Evolutionary conservation across 37 sponge, comb jelly and placozoan genomes (phyloP).

Genomic region (Dysidea cf. avara): DNA sequence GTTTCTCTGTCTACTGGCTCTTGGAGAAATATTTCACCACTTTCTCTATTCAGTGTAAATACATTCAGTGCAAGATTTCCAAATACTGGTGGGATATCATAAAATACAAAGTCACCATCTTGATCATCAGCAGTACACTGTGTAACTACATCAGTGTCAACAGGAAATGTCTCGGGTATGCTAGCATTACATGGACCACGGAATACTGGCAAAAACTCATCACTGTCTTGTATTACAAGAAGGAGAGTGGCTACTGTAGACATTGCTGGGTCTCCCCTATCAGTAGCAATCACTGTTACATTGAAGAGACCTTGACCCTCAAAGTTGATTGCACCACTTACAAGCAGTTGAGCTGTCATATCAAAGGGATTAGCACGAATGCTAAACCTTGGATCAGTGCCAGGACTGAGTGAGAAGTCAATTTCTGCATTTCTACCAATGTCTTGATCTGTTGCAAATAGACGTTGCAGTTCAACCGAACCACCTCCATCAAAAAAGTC

Average conservation of each 20-base stretch:
- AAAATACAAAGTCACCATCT: constrained; percentile 10
- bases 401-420: constrained; percentile 27
- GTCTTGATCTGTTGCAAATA: constrained; percentile 63
- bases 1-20: constrained; percentile 15
- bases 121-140: constrained; percentile 16
- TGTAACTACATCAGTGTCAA: background rate
- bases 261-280: constrained; percentile 37
- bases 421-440: constrained; percentile 49
- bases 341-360: background rate
- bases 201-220: constrained; percentile 19
- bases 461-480: background rate
- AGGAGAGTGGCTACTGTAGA: background rate
- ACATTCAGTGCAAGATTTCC: background rate
- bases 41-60: background rate
- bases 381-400: background rate
- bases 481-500: background rate
- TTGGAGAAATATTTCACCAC: constrained; percentile 1
- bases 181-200: background rate
- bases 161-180: background rate
- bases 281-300: constrained; percentile 61
- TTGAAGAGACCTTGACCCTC: background rate
- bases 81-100: too few species aligned
- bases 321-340: constrained; percentile 7
- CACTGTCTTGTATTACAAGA: constrained; percentile 4
- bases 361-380: background rate